Base-by-base conservation (phyloP, 2,113 vertebrate genomes). In the Dromaius novaehollandiae region DNA sequence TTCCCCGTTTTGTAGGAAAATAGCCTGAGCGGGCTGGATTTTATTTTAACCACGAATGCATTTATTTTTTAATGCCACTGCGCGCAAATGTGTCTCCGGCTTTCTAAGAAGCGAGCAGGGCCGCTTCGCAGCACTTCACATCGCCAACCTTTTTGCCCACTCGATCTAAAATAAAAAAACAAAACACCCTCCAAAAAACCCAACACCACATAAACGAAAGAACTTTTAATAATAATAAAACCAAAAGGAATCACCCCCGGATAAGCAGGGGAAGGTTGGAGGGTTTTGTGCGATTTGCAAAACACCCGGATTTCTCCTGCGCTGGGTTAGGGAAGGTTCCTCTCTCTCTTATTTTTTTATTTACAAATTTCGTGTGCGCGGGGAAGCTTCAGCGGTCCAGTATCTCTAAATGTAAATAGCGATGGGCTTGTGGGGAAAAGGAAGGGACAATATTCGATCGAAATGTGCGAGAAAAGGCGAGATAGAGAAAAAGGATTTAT, bases 1-100 rank as follows among this genome's bases (percentile, higher is more conserved):
- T 76, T 82, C 6, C 1, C 12, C 3, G 5, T 50, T 85, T 94
- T 95, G 70, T 70, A 82, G 12, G 12, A 51, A 82, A 92, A 84
- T 40, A 74, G 51, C 21, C n/a, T 3, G 36, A 90, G 30, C 38
- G 20, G 17, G 44, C 44, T 71, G 15, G 30, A 58, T 75, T 34
- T 56, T 60, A 21, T 63, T 83, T 77, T 53, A 84, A 89, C 73
- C 13, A 15, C 7, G 65, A 77, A 53, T 61, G 25, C 77, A 78
- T 93, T 87, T 93, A 77, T 97, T 96, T 64, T 97, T 90, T 94
- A 93, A 96, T 88, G 95, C 65, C 96, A 95, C 95, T 77, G 13
- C 30, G 16, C 80, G 71, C 74, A 86, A 89, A 92, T 36, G 74
- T 71, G 75, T 90, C 58, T 24, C 32, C 1, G 13, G 76, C 92